Evolutionary conservation across 2,113 vertebrate genomes (phyloP), one percentile per base, ranked within the genome.

Genomic region (Callipepla californica): DNA sequence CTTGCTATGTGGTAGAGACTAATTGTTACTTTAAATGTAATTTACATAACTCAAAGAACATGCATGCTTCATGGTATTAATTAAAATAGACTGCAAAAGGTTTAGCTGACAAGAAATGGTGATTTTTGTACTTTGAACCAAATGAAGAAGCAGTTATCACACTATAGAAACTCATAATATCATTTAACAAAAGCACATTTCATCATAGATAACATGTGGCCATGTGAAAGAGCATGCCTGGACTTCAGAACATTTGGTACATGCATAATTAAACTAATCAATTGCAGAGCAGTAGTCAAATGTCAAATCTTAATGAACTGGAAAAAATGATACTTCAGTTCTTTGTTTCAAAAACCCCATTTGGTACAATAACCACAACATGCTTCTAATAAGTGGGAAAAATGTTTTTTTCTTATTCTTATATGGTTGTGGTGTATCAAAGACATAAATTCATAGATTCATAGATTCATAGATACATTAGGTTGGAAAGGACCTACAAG

Each of bases 221-320:
- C 80, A 53, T 15, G 42, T 45, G 44, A 87, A 53, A 61, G 62
- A 72, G 59, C 2, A 2, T 55, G 58, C 51, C 11, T 40, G 66
- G 80, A 30, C 82, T 73, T 81, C 58, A 51, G 68, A 94, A 69
- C 79, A 53, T 72, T 96, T 87, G 72, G 58, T 84, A 76, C 69
- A 76, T 81, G 66, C 67, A 36, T 92, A 94, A 94, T 95, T 93
- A 94, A 90, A 85, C 62, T 93, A 87, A 92, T 88, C 95, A 85
- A 88, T 77, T 80, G 85, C 88, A 73, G 62, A 95, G 62, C 77
- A 74, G 67, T 93, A 94, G 80, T 95, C 81, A 95, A 93, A 90
- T 93, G 91, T 93, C 82, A 94, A 91, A 94, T 91, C 93, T 93
- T 94, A 96, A 95, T 90, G 92, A 95, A 94, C 78, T 95, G 84